Evolutionary conservation across 2,113 vertebrate species (phyloP).

Genomic region (Anolis carolinensis): DNA sequence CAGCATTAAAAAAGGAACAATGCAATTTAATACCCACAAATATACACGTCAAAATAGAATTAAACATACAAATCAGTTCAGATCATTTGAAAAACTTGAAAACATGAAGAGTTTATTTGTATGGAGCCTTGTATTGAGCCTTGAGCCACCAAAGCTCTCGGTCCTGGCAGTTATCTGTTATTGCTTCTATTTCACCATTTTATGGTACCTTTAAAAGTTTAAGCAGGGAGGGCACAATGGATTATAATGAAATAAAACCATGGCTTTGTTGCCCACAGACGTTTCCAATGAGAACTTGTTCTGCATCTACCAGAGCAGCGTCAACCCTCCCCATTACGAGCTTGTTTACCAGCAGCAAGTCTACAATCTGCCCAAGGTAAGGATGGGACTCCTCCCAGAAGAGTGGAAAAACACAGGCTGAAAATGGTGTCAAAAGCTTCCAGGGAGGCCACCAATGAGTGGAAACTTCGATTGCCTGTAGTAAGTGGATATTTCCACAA

Average conservation of each 20-base stretch:
- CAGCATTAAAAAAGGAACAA: too few species aligned
- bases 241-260: neutral
- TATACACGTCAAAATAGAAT: too few species aligned
- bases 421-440: neutral
- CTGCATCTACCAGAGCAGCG: slow-evolving; percentile 92
- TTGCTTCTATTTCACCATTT: too few species aligned
- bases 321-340: slow-evolving; percentile 93
- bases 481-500: neutral
- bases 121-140: neutral
- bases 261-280: slow-evolving; percentile 72
- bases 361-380: slow-evolving; percentile 93
- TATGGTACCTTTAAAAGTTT: too few species aligned
- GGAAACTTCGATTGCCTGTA: too few species aligned
- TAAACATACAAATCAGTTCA: too few species aligned
- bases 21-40: too few species aligned
- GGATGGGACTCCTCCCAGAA: rapidly evolving
- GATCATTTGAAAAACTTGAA: too few species aligned
- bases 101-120: too few species aligned
- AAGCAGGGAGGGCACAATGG: too few species aligned
- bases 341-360: slow-evolving; percentile 91
- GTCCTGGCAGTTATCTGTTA: neutral
- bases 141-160: too few species aligned
- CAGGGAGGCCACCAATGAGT: neutral
- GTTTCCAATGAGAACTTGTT: slow-evolving; percentile 92
- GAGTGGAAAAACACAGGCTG: rapidly evolving